Percentiles rank a stretch among this genome's conserved stretches.
phyloP scores from a whole-genome alignment of 2,888 invertebrate species.

The Cyclophora albipunctata region DNA sequence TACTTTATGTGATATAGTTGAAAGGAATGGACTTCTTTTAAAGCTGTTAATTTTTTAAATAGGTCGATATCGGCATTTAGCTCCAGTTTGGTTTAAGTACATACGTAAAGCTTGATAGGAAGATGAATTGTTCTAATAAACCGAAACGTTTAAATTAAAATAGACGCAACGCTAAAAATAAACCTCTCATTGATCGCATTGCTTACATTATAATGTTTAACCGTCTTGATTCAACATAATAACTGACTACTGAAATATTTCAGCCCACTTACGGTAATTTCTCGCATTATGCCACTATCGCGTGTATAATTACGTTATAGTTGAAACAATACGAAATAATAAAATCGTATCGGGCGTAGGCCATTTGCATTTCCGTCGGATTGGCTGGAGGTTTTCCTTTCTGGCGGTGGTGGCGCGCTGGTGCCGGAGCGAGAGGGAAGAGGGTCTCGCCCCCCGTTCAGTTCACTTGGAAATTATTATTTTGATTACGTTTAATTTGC shows the following conservation, averaged over 20 bases:
- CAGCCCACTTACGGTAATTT: conserved; percentile 61
- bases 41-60: no score
- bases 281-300: conserved; percentile 58
- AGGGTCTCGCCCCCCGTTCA: conserved; percentile 33
- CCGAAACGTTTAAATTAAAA: no score
- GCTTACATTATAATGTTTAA: conserved; percentile 40
- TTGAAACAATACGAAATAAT: conserved; percentile 63
- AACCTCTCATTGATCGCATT: conserved; percentile 29
- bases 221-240: conserved; percentile 32
- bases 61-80: no score
- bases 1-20: no score
- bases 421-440: conserved; percentile 45
- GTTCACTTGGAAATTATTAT: conserved; percentile 65
- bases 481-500: conserved; percentile 76
- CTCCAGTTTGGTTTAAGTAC: no score
- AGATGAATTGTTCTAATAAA: no score
- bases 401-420: conserved; percentile 25
- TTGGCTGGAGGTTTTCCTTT: conserved; percentile 43
- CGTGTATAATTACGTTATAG: conserved; percentile 53
- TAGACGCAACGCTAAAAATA: conserved; percentile 16
- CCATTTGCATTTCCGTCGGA: conserved; percentile 61
- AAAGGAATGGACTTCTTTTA: no score
- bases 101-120: no score
- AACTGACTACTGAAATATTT: conserved; percentile 50
- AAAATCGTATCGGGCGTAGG: conserved; percentile 57